Evolutionary conservation across 2,888 invertebrate species (phyloP), one percentile per base, ranked within the genome.

Genomic region (Poecilus cupreus): DNA sequence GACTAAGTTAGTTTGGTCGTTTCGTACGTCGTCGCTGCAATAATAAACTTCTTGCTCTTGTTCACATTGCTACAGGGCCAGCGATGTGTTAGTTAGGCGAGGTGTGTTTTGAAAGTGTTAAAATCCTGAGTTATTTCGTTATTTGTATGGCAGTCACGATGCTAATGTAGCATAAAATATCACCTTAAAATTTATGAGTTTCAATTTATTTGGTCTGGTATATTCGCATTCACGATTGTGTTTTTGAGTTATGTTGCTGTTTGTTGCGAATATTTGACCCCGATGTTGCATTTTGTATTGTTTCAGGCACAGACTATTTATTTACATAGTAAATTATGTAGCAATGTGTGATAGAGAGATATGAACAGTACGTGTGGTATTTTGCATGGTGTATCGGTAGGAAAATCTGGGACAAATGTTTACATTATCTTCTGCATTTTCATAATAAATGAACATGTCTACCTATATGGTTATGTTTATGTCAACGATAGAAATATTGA

Each of bases 41-140:
- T 49, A 49, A 49, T 54, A 51, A 13, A 51, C 51, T 51, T 20
- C 16, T 51, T 18, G 10, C 51, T 4, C 3, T 10, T 18, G 49
- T 49, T 49, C 49, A 16, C 49, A 49, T 22, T 20, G 18, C 22
- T 54, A 22, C 8, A 2, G 2, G 32, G n/a, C n/a, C n/a, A n/a
- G n/a, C n/a, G 49, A 49, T 22, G 54, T 54, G 22, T 54, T 54
- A 20, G 20, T 54, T 54, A 54, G 11, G 18, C 18, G 54, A 54
- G 54, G 54, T 54, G 54, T 54, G 54, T 54, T 54, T 54, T 54
- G 54, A 54, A 54, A 49, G 54, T 54, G 54, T 54, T 54, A 54
- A 54, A 54, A 54, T 49, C 20, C 54, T 54, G 54, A 54, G 54
- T 54, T 54, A 54, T 54, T 20, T 54, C 18, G 54, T 54, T 22